Evolutionary conservation across 2,888 invertebrate genomes (phyloP), one percentile per base, ranked within the genome.

Genomic region (Labia minor): DNA sequence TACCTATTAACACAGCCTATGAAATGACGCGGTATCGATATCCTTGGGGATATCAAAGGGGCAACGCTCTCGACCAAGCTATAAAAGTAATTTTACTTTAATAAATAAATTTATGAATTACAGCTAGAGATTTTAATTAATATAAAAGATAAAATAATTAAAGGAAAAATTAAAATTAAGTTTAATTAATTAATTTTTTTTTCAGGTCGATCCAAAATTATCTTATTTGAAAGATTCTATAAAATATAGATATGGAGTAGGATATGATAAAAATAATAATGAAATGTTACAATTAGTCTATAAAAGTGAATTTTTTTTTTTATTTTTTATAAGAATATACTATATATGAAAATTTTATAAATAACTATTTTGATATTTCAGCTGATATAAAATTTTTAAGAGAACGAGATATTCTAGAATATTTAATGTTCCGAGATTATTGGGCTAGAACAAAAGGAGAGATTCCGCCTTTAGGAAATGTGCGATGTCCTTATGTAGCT

Each of bases 401-500:
- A n/a, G 90, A 91, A 72, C 82, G 83, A 66, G 83, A 85, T 0
- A 84, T 85, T 0, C 82, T 90, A 4, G 85, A 87, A 72, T 82
- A 86, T 70, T 77, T 88, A 3, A 84, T 92, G 78, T 88, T 87
- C 71, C 76, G 79, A 1, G 88, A 90, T 73, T 92, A 90, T 73
- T 77, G 83, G 68, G 79, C 77, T 16, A 88, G 86, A 74, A 81
- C 85, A 0, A 72, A 80, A 21, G 78, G 81, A 70, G 80, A 79
- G 0, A 74, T 82, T 0, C 79, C 80, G 0, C 89, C 90, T 74
- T 16, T 16, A 49, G 49, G 49, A 14, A 78, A 80, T 11, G 77
- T 85, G 0, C 81, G 89, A 65, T 92, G 92, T 74, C 86, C 87
- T 0, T 91, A 86, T 74, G 92, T 92, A 0, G 82, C 89, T 65